Conservation (phyloP, 2,113 vertebrate genomes). For the Gymnorhina tibicen region DNA sequence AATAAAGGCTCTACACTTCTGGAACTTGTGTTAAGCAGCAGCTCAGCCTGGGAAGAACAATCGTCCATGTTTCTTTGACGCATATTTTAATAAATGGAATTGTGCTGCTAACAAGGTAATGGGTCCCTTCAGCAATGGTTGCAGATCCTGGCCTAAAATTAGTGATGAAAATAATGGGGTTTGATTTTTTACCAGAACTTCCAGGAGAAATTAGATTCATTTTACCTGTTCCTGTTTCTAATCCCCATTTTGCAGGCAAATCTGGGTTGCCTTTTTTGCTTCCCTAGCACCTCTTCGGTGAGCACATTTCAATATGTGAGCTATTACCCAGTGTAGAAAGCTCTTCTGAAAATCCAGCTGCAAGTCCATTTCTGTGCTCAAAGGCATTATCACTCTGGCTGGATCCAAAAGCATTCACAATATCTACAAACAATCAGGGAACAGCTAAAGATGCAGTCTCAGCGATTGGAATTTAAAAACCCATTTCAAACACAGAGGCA, state of each 20-base stretch:
- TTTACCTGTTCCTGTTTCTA: neutral
- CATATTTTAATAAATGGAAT: neutral
- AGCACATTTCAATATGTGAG: constrained; percentile 16
- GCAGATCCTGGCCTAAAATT: neutral
- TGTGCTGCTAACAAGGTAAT: neutral
- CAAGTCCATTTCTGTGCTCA: constrained; percentile 24
- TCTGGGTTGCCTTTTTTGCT: neutral
- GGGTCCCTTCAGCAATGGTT: neutral
- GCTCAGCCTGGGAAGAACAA: neutral
- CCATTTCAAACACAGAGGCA: constrained; percentile 50
- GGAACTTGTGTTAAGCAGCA: neutral
- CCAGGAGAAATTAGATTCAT: neutral
- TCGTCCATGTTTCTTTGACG: neutral
- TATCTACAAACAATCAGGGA: constrained; percentile 40
- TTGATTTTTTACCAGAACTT: constrained; percentile 12
- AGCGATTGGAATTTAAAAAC: constrained; percentile 45
- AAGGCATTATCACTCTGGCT: constrained; percentile 19
- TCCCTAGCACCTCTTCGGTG: neutral
- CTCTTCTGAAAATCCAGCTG: constrained; percentile 2
- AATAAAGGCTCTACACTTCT: neutral
- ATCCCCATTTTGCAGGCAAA: neutral
- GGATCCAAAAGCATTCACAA: neutral
- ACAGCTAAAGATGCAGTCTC: neutral
- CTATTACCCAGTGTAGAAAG: neutral
- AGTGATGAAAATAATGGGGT: neutral